Percentiles rank a stretch among this genome's conserved stretches.
Conservation (phyloP, 2,113 vertebrate genomes). For the Elgaria multicarinata region DNA sequence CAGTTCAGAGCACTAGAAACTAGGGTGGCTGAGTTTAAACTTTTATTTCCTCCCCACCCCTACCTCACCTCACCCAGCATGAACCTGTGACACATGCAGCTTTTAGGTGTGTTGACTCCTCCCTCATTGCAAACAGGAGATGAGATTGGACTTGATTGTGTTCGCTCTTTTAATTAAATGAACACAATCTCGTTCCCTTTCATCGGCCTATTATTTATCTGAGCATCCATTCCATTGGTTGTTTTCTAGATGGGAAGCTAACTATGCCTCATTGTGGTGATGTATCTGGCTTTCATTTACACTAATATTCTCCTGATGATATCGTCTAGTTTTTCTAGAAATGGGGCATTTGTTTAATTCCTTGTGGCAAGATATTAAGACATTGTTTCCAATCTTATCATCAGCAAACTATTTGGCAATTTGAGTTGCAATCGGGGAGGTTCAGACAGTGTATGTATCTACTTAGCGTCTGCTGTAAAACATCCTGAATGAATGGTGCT, state of each 20-base stretch:
- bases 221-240: background rate
- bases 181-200: background rate
- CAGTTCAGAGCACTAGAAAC: background rate
- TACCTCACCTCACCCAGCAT: background rate
- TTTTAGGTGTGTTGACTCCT: background rate
- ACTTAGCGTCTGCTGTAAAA: slow-evolving; percentile 41
- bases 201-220: background rate
- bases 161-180: slow-evolving; percentile 2
- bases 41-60: background rate
- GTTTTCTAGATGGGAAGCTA: background rate
- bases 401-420: slow-evolving; percentile 42
- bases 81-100: background rate
- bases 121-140: background rate
- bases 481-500: slow-evolving; percentile 43
- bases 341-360: slow-evolving; percentile 45
- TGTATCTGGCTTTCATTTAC: background rate
- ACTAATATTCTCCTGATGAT: background rate
- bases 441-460: slow-evolving; percentile 12
- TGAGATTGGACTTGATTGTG: background rate
- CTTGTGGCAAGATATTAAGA: slow-evolving; percentile 41
- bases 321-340: slow-evolving; percentile 5
- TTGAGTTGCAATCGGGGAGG: slow-evolving; percentile 28
- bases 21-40: background rate
- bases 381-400: slow-evolving; percentile 27
- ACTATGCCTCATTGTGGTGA: background rate